A percentile compares a stretch with the other conserved stretches of the same genome.
phyloP scores from a whole-genome alignment of 37 sponge, comb jelly and placozoan genomes.

The Haliclona indistincta region DNA sequence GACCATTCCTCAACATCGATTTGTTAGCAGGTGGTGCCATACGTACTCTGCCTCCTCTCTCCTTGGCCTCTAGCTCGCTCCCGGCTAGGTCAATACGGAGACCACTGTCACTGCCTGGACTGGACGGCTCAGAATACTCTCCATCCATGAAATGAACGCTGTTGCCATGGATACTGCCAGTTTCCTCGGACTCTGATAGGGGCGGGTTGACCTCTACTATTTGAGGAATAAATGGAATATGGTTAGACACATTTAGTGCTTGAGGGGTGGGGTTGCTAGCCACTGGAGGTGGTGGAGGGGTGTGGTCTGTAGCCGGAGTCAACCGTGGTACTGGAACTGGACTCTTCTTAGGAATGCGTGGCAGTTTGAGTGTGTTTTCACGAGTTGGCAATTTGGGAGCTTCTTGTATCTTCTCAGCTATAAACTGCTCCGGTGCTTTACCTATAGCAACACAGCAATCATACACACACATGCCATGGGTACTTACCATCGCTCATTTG shows the following conservation, averaged over 20 bases:
- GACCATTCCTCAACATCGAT: slow-evolving; percentile 28
- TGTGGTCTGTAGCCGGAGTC: background rate
- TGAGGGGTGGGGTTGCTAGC: background rate
- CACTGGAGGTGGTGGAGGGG: background rate
- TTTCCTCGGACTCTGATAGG: background rate
- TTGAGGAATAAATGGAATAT: slow-evolving; percentile 42
- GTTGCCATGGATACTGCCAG: slow-evolving; percentile 29
- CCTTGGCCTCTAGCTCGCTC: background rate
- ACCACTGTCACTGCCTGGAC: slow-evolving; percentile 42
- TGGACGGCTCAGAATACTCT: slow-evolving; percentile 32
- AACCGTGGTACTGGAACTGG: background rate
- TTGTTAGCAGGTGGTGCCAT: slow-evolving; percentile 14
- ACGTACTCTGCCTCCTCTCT: background rate
- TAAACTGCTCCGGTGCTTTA: slow-evolving; percentile 4
- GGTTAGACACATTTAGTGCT: slow-evolving; percentile 13
- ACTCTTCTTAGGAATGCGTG: background rate
- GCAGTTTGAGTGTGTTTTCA: background rate
- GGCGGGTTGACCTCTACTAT: slow-evolving; percentile 46
- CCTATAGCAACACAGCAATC: background rate
- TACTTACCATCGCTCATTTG: slow-evolving; percentile 14
- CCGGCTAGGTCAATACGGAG: slow-evolving; percentile 57
- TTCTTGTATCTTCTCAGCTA: background rate
- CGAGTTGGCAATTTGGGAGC: background rate
- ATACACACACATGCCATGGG: background rate
- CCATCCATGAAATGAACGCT: slow-evolving; percentile 2